Base-by-base conservation (phyloP, 2,888 invertebrate species). In the Cheilosia vulpina region DNA sequence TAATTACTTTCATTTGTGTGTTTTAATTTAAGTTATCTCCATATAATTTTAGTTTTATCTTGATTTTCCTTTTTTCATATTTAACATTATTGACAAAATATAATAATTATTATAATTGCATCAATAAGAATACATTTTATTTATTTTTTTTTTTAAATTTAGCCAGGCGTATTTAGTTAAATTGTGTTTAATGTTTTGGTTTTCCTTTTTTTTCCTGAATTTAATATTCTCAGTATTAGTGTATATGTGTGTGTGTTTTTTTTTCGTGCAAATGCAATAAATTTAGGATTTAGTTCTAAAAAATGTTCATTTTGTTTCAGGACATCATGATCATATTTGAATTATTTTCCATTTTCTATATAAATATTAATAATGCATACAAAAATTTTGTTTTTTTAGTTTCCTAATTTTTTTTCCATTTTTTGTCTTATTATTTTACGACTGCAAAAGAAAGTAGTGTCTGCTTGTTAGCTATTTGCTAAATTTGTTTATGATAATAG, bases 51-150 rank as follows among this genome's bases (percentile, higher is more conserved):
- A 34, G 58, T 58, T 68, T 58, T 73, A 47, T 58, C 15, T 65
- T 58, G 9, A 9, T 47, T 47, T 47, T 73, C 31, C 43, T 75
- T 77, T 72, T 57, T 87, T 77, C 69, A 63, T 79, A 72, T 82
- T 83, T 73, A 87, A 85, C 85, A 87, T 87, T 84, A 87, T 83
- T 87, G 87, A 87, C 87, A 87, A 87, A 87, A 87, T 87, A 87
- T 87, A 87, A 78, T 87, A 87, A 63, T 75, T 85, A 83, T 71
- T 87, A 80, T 82, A 78, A 78, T 77, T 87, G 60, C 69, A 69
- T 82, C 76, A 82, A 65, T 85, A 76, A 85, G 66, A 82, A 82
- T 87, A 73, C 72, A 78, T 66, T 21, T 62, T 62, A 60, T 65
- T 69, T 34, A 24, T 65, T 47, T 21, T 60, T 41, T 66, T 62